Percentiles rank a stretch among this genome's conserved stretches.
Evolutionary conservation across 2,797 vertebrate species (phyloP).

Genomic region (Anomalospiza imberbis): DNA sequence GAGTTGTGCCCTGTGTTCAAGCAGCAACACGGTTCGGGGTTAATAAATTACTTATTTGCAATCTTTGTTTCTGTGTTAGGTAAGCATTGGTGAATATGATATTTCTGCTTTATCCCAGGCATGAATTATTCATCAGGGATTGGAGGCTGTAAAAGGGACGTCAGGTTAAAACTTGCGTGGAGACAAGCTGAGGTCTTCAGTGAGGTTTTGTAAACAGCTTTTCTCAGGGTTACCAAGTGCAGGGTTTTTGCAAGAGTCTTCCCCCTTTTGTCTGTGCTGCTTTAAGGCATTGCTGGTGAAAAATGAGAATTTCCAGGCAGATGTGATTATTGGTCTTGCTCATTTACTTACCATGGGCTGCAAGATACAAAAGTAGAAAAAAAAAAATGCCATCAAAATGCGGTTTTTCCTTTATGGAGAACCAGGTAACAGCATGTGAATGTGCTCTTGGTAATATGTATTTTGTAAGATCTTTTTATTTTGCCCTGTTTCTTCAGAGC

Average conservation of each 20-base stretch:
- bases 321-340: not conserved
- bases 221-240: not conserved
- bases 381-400: not conserved
- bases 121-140: slow-evolving; percentile 61
- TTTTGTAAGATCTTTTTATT: not conserved
- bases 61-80: slow-evolving; percentile 18
- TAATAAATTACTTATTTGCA: slow-evolving; percentile 61
- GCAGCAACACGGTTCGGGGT: not conserved
- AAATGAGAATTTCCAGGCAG: not conserved
- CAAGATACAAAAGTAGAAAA: not conserved
- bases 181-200: not conserved
- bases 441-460: not conserved
- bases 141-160: slow-evolving; percentile 44
- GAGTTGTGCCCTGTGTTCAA: not conserved
- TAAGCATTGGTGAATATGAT: slow-evolving; percentile 48
- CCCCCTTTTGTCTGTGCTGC: not conserved
- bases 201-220: not conserved
- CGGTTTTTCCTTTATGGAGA: not conserved
- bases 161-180: slow-evolving; percentile 58
- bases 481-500: not conserved
- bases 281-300: not conserved
- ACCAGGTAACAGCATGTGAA: accelerated
- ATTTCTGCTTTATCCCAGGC: slow-evolving; percentile 31
- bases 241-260: not conserved
- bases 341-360: not conserved